Evolutionary conservation across 2,113 vertebrate genomes (phyloP).

Genomic region (Siniperca knerii): DNA sequence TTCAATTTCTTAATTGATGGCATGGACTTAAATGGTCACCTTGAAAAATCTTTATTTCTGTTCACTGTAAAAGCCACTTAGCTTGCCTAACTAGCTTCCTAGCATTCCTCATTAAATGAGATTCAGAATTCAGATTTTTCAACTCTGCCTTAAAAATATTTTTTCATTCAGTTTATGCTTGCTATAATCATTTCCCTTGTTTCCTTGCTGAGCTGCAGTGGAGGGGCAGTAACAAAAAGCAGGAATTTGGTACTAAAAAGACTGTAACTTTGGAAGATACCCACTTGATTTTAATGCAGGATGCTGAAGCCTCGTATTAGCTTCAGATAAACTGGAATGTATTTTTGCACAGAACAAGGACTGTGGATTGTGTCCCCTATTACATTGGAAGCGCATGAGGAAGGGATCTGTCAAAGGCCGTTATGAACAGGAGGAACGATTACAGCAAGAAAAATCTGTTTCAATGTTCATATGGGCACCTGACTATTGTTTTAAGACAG

Average conservation of each 20-base stretch:
- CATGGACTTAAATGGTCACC: too few species aligned
- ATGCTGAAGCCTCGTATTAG: too few species aligned
- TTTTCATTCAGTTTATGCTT: too few species aligned
- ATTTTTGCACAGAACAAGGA: not conserved
- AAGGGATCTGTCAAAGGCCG: not conserved
- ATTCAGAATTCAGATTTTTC: too few species aligned
- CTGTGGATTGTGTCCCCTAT: not conserved
- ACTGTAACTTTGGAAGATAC: not conserved
- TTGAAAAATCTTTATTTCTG: too few species aligned
- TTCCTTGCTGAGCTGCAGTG: not conserved
- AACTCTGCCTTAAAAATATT: too few species aligned
- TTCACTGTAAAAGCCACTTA: not conserved
- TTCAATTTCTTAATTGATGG: too few species aligned
- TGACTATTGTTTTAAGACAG: not conserved
- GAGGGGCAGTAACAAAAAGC: not conserved
- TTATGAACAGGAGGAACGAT: too few species aligned
- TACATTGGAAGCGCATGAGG: not conserved
- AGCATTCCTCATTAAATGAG: too few species aligned
- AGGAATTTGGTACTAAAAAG: not conserved
- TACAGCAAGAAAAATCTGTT: not conserved
- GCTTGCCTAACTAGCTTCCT: not conserved
- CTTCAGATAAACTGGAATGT: not conserved
- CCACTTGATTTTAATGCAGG: too few species aligned
- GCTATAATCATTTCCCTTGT: not conserved
- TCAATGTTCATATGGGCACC: not conserved